Conservation (phyloP, 2,113 vertebrate genomes). For the Oreocharis arfaki region DNA sequence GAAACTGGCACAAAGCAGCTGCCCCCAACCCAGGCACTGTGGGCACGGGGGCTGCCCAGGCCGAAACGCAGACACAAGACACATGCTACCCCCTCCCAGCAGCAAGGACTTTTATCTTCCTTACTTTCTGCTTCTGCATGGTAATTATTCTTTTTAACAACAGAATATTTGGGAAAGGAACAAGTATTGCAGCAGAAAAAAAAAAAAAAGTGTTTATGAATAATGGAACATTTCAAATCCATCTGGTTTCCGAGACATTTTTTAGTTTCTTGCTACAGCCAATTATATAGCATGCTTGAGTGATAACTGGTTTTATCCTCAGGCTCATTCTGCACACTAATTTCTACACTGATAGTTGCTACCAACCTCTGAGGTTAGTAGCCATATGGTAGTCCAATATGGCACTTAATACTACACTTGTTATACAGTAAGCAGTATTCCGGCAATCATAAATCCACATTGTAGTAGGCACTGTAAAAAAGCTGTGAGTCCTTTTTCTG, state of each 20-base stretch:
- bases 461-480: slow-evolving; percentile 65
- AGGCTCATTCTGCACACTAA: slow-evolving; percentile 80
- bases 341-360: slow-evolving; percentile 80
- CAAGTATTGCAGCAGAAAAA: slow-evolving; percentile 69
- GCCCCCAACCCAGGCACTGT: not conserved
- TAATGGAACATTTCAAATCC: slow-evolving; percentile 87
- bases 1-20: not conserved
- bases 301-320: slow-evolving; percentile 81
- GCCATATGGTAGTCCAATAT: slow-evolving; percentile 85
- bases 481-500: slow-evolving; percentile 27
- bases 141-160: slow-evolving; percentile 66
- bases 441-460: slow-evolving; percentile 71
- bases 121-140: slow-evolving; percentile 40
- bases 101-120: slow-evolving; percentile 6
- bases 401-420: slow-evolving; percentile 74
- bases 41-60: not conserved
- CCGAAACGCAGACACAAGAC: not conserved
- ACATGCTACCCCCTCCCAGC: not conserved
- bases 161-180: slow-evolving; percentile 75
- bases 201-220: slow-evolving; percentile 77
- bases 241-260: slow-evolving; percentile 82
- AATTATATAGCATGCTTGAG: slow-evolving; percentile 84
- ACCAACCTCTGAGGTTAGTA: slow-evolving; percentile 82
- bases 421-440: slow-evolving; percentile 72
- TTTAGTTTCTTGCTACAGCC: slow-evolving; percentile 78